Conservation (phyloP, 1,140 invertebrate genomes). For the Sipha flava region DNA sequence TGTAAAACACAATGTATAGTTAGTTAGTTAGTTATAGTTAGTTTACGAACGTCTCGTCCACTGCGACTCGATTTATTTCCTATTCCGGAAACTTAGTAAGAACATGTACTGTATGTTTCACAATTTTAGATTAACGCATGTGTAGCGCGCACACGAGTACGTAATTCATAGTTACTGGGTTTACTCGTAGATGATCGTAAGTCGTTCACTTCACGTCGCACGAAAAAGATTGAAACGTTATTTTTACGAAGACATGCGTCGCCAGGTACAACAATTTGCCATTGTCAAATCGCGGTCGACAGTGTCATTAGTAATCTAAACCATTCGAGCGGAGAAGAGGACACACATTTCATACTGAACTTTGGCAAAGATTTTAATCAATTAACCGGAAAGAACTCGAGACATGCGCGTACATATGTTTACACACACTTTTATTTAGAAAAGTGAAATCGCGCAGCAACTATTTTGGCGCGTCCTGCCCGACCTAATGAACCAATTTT, state of each 20-base stretch:
- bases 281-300: neutral
- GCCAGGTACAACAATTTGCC: neutral
- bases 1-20: no score
- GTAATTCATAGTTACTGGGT: no score
- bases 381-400: neutral
- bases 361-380: neutral
- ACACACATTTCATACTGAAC: neutral
- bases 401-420: neutral
- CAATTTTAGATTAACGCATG: no score
- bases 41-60: no score
- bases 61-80: no score
- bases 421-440: neutral
- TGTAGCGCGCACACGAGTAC: no score
- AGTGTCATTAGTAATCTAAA: neutral
- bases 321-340: neutral
- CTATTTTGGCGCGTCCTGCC: neutral
- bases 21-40: no score
- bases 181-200: no score
- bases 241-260: neutral
- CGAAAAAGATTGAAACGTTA: no score
- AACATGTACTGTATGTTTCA: no score
- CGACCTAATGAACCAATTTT: neutral
- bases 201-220: neutral
- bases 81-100: no score
- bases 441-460: conserved; percentile 1